Conservation (phyloP, 1,140 invertebrate genomes). For the Portunus trituberculatus region DNA sequence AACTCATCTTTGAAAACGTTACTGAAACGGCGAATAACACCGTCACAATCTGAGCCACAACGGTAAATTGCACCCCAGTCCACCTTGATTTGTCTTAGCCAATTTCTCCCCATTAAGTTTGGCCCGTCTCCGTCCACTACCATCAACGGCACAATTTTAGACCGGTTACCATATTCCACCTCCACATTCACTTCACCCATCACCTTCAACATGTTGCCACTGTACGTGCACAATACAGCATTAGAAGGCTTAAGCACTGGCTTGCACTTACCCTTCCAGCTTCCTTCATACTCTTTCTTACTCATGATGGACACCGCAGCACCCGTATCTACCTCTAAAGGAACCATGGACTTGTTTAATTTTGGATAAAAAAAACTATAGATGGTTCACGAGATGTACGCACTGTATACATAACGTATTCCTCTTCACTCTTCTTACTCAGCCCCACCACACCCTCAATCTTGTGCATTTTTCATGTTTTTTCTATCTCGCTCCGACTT, state of each 20-base stretch:
- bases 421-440: not conserved
- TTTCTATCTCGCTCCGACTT: not conserved
- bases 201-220: not conserved
- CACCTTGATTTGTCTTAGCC: constrained; percentile 29
- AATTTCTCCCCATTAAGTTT: not conserved
- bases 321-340: constrained; percentile 5
- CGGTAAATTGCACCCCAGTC: constrained; percentile 33
- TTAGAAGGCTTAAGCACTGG: not conserved
- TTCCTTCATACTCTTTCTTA: not conserved
- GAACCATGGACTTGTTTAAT: not conserved
- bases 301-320: not conserved
- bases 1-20: constrained; percentile 30
- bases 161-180: not conserved
- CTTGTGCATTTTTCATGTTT: not conserved
- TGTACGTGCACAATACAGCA: not conserved
- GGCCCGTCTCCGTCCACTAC: not conserved
- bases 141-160: not conserved
- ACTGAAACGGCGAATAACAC: too few species aligned
- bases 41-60: not conserved
- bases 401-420: not conserved
- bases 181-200: not conserved
- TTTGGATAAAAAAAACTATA: not conserved
- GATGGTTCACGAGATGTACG: not conserved
- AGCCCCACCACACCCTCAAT: not conserved
- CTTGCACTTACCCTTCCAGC: not conserved